Base-by-base conservation (phyloP, 2,113 vertebrate genomes). In the Gyps fulvus region DNA sequence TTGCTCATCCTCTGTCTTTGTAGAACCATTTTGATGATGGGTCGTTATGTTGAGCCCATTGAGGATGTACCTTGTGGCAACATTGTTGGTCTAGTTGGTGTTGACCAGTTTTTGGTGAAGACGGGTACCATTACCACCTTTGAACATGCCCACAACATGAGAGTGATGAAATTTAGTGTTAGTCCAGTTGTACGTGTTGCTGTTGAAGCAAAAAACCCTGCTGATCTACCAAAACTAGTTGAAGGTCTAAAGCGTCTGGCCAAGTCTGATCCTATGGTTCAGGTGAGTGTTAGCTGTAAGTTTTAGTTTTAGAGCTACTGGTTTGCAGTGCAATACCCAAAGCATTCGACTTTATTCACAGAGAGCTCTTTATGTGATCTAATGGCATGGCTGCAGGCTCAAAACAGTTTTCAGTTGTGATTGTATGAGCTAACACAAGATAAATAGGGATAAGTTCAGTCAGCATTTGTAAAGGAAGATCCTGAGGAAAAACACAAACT, bases 21-120 rank as follows among this genome's bases (percentile, higher is more conserved):
- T 92, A 98, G 98, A 95, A 98, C 96, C 65, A 96, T 98, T 88
- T 95, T 98, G 87, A 98, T 98, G 97, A 98, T 97, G 98, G 98
- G 97, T 42, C 82, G 55, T 54, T 98, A 98, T 31, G 94, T 98
- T 63, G 98, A 98, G 85, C 98, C 97, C 87, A 97, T 98, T 72
- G 98, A 98, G 90, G 97, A 98, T 42, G 97, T 98, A 52, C 97
- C 98, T 82, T 98, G 97, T 55, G 97, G 97, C n/a, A 98, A 97
- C 94, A 97, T 97, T 55, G 97, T 98, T 40, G 97, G 98, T 58
- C 92, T 98, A 80, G 97, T 98, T 54, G 97, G 97, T n/a, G 98
- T 98, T 36, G 97, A 98, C 85, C 97, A 98, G 93, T 98, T 96
- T 93, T 88, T 98, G 93, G 92, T 98, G 79, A 98, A 98, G 89